Conservation (phyloP, 1,140 invertebrate genomes). For the Eriocheir sinensis region DNA sequence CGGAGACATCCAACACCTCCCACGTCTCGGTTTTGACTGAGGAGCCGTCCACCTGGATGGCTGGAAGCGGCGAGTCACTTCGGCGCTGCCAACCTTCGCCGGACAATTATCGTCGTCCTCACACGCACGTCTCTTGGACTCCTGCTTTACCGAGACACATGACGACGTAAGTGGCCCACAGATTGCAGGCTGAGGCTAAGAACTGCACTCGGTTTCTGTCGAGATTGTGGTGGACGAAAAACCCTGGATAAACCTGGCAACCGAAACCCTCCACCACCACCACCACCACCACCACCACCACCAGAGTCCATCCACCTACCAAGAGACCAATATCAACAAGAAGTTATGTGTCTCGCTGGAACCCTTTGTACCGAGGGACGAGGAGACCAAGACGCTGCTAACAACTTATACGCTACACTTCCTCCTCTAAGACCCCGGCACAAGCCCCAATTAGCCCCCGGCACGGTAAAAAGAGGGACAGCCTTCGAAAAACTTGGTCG, state of each 20-base stretch:
- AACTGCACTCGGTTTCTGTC: not conserved
- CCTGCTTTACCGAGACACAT: not conserved
- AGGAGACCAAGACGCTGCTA: not conserved
- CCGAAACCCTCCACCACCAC: not conserved
- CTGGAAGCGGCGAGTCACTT: slow-evolving; percentile 9
- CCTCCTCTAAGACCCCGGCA: not conserved
- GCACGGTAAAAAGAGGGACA: not conserved
- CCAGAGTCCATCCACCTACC: no score
- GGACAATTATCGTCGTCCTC: not conserved
- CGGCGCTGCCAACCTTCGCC: not conserved
- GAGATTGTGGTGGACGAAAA: not conserved
- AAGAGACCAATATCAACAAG: slow-evolving; percentile 12
- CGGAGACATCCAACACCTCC: not conserved
- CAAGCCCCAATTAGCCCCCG: not conserved
- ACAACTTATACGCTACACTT: not conserved
- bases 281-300: no score
- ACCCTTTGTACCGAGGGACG: not conserved
- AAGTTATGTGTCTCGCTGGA: not conserved
- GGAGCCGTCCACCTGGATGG: not conserved
- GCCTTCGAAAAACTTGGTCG: slow-evolving; percentile 9
- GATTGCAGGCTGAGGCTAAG: not conserved
- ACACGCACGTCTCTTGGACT: not conserved
- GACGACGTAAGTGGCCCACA: not conserved
- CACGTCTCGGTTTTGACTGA: not conserved
- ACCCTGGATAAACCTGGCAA: not conserved